Evolutionary conservation across 2,888 invertebrate species (phyloP).

Genomic region (Eretmocerus hayati): DNA sequence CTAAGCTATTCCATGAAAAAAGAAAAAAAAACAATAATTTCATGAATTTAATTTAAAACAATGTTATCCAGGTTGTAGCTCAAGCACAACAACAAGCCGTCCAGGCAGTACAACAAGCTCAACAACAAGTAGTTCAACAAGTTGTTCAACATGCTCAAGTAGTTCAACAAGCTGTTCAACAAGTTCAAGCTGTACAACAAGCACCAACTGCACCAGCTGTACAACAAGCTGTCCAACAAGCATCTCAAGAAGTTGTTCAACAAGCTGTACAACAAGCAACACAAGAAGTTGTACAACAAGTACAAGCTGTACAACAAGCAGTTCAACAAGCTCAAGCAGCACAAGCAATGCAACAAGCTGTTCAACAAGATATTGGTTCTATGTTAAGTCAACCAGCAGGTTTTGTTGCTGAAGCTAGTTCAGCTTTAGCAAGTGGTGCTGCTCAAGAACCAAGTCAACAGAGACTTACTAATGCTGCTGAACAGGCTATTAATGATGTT

Average conservation of each 20-base stretch:
- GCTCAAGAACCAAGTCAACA: conserved; percentile 43
- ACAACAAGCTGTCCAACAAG: conserved; percentile 42
- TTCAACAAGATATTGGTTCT: conserved; percentile 44
- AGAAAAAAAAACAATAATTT: too few species aligned
- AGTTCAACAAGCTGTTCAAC: conserved; percentile 43
- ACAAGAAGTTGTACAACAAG: conserved; percentile 42
- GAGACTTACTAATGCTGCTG: conserved; percentile 41
- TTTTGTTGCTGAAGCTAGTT: conserved; percentile 44
- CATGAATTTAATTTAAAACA: background rate
- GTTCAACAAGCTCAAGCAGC: conserved; percentile 45
- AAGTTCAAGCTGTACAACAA: conserved; percentile 42
- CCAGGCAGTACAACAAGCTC: conserved; percentile 42
- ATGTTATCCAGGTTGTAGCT: conserved; percentile 35
- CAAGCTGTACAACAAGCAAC: conserved; percentile 42
- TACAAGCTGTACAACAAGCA: conserved; percentile 43
- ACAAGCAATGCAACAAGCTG: conserved; percentile 44
- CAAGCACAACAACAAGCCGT: conserved; percentile 45
- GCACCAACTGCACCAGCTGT: conserved; percentile 40
- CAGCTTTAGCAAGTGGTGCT: conserved; percentile 40
- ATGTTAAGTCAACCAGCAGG: conserved; percentile 42
- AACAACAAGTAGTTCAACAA: conserved; percentile 43
- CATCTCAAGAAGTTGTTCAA: conserved; percentile 32
- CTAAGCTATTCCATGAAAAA: too few species aligned
- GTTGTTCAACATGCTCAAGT: conserved; percentile 45
- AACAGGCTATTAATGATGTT: conserved; percentile 43